These are phyloP conservation scores for Aplodontia rufa DNA, from an alignment of 2,113 vertebrate species.

Conservation along the genomic window DNA sequence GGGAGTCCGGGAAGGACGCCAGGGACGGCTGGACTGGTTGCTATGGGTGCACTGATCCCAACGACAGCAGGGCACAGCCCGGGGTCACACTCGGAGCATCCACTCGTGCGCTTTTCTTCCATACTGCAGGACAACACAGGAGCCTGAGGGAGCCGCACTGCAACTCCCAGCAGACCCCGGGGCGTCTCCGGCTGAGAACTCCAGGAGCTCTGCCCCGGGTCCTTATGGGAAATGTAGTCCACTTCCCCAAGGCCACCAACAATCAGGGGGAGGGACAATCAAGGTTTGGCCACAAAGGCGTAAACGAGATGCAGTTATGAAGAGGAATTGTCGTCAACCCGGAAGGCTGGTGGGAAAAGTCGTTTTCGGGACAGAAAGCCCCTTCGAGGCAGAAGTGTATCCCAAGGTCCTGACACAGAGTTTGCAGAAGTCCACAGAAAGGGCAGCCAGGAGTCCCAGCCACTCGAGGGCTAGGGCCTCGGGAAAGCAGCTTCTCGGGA, in stretches of 20 bases:
- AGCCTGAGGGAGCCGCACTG: background rate
- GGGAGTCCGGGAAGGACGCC: background rate
- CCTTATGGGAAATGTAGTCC: conserved; percentile 55
- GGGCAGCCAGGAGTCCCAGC: background rate
- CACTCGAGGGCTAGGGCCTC: background rate
- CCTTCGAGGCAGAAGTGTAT: background rate
- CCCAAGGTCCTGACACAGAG: background rate
- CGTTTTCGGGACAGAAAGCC: background rate
- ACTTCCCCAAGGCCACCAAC: background rate
- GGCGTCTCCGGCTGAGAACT: fast-evolving
- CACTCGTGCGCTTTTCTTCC: conserved; percentile 88
- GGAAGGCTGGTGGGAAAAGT: background rate
- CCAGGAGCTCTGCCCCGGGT: fast-evolving
- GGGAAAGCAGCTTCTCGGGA: background rate
- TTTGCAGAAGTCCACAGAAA: background rate
- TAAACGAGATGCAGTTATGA: background rate
- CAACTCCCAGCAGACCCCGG: conserved; percentile 31
- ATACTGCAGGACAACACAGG: conserved; percentile 83
- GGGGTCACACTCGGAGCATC: conserved; percentile 83
- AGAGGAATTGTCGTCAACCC: background rate
- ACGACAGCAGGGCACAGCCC: background rate
- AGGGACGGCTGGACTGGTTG: background rate
- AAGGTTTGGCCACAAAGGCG: background rate
- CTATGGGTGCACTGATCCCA: background rate
- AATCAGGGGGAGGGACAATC: fast-evolving